These are phyloP conservation scores for Anoplolepis gracilipes DNA, from an alignment of 1,140 invertebrate species.

Conservation along the genomic window DNA sequence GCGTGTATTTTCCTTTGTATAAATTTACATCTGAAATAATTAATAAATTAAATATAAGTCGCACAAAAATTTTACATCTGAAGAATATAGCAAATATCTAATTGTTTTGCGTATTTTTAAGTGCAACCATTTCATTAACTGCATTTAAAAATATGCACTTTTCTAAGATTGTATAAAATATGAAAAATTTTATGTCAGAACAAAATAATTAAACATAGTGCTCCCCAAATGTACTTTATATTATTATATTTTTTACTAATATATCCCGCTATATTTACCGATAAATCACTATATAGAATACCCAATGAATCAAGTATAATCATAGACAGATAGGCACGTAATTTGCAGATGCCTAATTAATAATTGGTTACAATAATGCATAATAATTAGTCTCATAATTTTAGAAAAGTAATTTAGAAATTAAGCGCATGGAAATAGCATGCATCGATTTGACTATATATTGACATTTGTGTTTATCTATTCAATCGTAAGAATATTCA, in stretches of 20 bases:
- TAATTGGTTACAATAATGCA: neutral
- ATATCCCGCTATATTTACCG: neutral
- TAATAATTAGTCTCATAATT: neutral
- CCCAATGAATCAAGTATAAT: neutral
- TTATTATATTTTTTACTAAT: neutral
- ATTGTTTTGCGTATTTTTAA: neutral
- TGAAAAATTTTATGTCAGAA: neutral
- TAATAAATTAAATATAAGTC: neutral
- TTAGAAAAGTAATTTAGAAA: constrained; percentile 23
- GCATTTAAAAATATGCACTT: neutral
- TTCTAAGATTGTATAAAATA: neutral
- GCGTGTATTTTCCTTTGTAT: neutral
- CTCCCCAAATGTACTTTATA: too few species aligned
- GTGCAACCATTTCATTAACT: neutral
- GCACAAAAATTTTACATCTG: neutral
- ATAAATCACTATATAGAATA: neutral
- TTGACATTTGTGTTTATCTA: neutral
- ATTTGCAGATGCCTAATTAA: neutral
- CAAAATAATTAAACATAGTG: constrained; percentile 19
- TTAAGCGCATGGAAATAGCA: neutral
- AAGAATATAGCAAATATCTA: neutral
- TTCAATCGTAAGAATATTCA: neutral
- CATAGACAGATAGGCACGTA: neutral
- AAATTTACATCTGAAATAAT: constrained; percentile 4
- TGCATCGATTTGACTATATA: neutral